Conservation (phyloP, 2,113 vertebrate genomes). For the Cheilinus undulatus region DNA sequence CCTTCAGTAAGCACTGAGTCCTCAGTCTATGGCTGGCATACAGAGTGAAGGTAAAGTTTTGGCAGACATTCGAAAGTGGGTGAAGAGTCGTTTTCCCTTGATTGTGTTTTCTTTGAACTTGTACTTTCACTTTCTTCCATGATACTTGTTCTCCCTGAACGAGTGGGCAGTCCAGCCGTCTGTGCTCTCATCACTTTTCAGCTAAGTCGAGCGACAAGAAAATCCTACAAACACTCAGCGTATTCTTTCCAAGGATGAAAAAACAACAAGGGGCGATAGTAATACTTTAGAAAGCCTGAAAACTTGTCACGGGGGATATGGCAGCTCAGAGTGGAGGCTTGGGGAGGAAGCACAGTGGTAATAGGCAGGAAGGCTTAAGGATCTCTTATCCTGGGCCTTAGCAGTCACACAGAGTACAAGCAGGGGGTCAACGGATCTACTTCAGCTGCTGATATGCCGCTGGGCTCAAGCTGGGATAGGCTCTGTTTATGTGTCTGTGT, state of each 20-base stretch:
- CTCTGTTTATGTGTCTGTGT: slow-evolving; percentile 11
- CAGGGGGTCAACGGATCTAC: slow-evolving; percentile 46
- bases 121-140: neutral
- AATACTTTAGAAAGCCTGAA: slow-evolving; percentile 15
- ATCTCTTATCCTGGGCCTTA: slow-evolving; percentile 38
- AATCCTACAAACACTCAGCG: slow-evolving; percentile 11
- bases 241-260: slow-evolving; percentile 30
- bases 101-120: neutral
- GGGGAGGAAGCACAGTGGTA: slow-evolving; percentile 34
- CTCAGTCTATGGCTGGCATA: too few relatives aligned
- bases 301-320: slow-evolving; percentile 21
- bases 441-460: slow-evolving; percentile 40
- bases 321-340: slow-evolving; percentile 12
- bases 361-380: slow-evolving; percentile 54
- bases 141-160: neutral
- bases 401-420: slow-evolving; percentile 50
- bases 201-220: slow-evolving; percentile 6
- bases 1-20: too few relatives aligned
- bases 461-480: slow-evolving; percentile 29
- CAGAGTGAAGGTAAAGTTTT: too few relatives aligned
- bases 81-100: neutral
- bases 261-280: slow-evolving; percentile 32
- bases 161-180: neutral
- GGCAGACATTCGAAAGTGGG: too few relatives aligned
- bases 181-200: neutral